These are phyloP conservation scores for Melanotaenia duboulayi DNA, from an alignment of 2,113 vertebrate species.

Conservation along the genomic window DNA sequence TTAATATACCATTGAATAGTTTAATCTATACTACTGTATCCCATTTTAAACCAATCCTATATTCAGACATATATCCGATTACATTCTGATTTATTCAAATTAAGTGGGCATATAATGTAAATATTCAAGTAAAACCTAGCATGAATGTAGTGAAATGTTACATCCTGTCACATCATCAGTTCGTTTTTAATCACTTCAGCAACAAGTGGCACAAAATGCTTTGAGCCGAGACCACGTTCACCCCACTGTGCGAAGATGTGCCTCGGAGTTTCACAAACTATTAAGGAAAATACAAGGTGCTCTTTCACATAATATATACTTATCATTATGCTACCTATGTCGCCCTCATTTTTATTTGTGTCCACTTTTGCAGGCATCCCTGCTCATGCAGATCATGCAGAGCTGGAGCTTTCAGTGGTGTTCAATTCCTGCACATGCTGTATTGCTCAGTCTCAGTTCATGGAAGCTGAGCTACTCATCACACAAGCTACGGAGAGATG, in stretches of 20 bases:
- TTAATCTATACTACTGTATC: no score
- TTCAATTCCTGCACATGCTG: slow-evolving; percentile 77
- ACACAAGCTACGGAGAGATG: slow-evolving; percentile 71
- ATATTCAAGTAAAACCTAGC: background rate
- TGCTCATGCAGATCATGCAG: slow-evolving; percentile 51
- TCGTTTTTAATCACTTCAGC: slow-evolving; percentile 44
- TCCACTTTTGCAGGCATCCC: slow-evolving; percentile 70
- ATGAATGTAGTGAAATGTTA: background rate
- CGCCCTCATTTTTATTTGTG: background rate
- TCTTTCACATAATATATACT: background rate
- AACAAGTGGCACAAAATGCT: slow-evolving; percentile 41
- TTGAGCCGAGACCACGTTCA: slow-evolving; percentile 31
- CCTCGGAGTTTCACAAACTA: slow-evolving; percentile 76
- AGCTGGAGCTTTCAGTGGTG: slow-evolving; percentile 77
- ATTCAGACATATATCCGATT: no score
- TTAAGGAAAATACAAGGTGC: slow-evolving; percentile 80
- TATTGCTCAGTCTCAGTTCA: slow-evolving; percentile 54
- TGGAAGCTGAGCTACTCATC: slow-evolving; percentile 68
- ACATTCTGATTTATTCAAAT: no score
- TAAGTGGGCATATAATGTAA: background rate
- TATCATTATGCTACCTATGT: background rate
- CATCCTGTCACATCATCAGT: background rate
- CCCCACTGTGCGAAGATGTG: slow-evolving; percentile 50
- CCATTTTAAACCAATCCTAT: no score
- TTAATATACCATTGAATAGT: no score